Evolutionary conservation across 1,140 invertebrate genomes (phyloP), one percentile per base, ranked within the genome.

Genomic region (Aporrectodea caliginosa): DNA sequence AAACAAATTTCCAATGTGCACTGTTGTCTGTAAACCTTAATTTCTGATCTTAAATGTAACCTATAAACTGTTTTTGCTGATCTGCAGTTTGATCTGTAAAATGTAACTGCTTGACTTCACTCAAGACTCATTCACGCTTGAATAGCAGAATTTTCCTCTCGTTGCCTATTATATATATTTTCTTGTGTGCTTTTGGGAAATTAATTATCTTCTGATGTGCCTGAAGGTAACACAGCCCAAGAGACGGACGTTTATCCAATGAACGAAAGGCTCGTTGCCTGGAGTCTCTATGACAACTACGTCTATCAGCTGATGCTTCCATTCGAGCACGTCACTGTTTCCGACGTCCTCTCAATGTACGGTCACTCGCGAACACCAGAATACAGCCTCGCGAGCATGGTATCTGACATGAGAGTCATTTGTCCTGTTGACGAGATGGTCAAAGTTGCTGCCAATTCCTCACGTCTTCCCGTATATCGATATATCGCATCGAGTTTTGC

Each of bases 391-490:
- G 22, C 73, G 2, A 75, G 73, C 27, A 75, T 75, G 73, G 33
- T 75, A 27, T 75, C 73, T 14, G 73, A 75, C 27, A 33, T 75
- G 2, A 12, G 73, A 1, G 73, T 35, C 73, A 75, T 75, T 29
- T 75, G 73, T 34, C 33, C 33, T 33, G 73, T 35, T 14, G 73
- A 75, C 31, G 73, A 75, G 73, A 75, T 75, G 30, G 73, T 31
- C 2, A 43, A 77, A 35, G 75, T 77, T 6, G 75, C 75, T 22
- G 75, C 75, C 16, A 30, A 43, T 32, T 30, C 34, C 33, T 43
- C 75, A 22, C 2, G 6, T 12, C 12, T 14, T 16, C 75, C 75
- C 2, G 35, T 77, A 29, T 77, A 16, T 35, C 75, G 75, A 29
- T 77, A 77, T 35, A 35, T 77, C 29, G 6, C 43, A 22, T 58